Evolutionary conservation across 2,888 invertebrate species (phyloP).

Genomic region (Amblyjoppa proteus): DNA sequence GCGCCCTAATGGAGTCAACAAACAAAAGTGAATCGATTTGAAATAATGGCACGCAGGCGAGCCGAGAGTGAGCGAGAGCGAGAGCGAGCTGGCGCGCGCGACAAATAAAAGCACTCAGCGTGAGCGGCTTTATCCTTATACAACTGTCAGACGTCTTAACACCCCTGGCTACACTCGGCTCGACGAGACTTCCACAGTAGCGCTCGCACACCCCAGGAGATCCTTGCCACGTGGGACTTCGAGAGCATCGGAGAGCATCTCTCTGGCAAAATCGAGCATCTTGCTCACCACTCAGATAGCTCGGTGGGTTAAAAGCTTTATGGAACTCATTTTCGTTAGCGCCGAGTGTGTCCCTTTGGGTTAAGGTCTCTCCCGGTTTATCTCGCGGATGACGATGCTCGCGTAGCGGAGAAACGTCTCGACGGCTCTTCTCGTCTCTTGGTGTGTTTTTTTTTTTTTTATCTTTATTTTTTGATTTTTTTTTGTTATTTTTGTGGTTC

Average conservation of each 20-base stretch:
- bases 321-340: slow-evolving; percentile 80
- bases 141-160: slow-evolving; percentile 83
- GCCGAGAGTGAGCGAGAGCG: slow-evolving; percentile 59
- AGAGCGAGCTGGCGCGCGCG: slow-evolving; percentile 75
- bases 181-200: slow-evolving; percentile 69
- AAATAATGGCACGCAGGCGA: slow-evolving; percentile 81
- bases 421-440: background rate
- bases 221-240: slow-evolving; percentile 64
- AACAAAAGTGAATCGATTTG: slow-evolving; percentile 83
- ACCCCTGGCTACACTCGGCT: slow-evolving; percentile 73
- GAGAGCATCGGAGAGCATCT: slow-evolving; percentile 67
- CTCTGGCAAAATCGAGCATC: slow-evolving; percentile 51
- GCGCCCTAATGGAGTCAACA: slow-evolving; percentile 82
- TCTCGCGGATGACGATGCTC: slow-evolving; percentile 12
- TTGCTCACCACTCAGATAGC: slow-evolving; percentile 49
- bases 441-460: background rate
- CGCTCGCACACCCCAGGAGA: slow-evolving; percentile 56
- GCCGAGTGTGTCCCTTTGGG: slow-evolving; percentile 69
- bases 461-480: background rate
- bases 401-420: background rate
- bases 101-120: slow-evolving; percentile 84
- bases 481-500: background rate
- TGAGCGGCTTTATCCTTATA: slow-evolving; percentile 83
- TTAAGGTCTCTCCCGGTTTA: slow-evolving; percentile 48
- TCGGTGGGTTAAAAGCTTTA: slow-evolving; percentile 78